These are phyloP conservation scores for Condylura cristata DNA, from an alignment of 2,113 vertebrate genomes.

Conservation along the genomic window DNA sequence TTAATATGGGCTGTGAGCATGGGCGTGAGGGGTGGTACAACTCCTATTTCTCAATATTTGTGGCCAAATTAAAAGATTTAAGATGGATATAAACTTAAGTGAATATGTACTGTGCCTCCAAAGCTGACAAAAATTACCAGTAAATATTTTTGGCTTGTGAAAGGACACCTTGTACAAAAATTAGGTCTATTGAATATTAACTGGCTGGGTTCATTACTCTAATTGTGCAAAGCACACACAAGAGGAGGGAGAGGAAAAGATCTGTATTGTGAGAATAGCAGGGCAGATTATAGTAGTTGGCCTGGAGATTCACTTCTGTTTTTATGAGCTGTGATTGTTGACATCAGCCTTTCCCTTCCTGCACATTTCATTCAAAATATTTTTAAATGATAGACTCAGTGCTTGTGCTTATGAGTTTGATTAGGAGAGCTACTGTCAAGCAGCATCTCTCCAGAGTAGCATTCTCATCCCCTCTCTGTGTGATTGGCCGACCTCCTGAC, in stretches of 20 bases:
- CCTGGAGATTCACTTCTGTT: background rate
- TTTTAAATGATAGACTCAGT: background rate
- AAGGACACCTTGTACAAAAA: background rate
- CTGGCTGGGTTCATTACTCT: background rate
- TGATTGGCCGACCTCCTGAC: background rate
- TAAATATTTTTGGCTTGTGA: background rate
- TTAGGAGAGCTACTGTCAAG: background rate
- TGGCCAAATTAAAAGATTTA: background rate
- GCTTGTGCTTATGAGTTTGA: background rate
- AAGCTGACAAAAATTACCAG: background rate
- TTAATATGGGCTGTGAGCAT: background rate
- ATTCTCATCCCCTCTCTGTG: background rate
- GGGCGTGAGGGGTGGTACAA: accelerated
- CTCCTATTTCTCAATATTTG: background rate
- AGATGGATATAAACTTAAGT: background rate
- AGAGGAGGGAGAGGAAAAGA: background rate
- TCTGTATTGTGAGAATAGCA: background rate
- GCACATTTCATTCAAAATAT: background rate
- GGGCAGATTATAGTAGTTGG: background rate
- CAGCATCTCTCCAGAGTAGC: background rate
- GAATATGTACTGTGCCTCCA: background rate
- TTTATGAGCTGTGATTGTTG: background rate
- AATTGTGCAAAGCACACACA: background rate
- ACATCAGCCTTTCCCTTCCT: background rate
- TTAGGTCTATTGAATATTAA: background rate